A percentile compares a stretch with the other conserved stretches of the same genome.
Evolutionary conservation across 2,888 invertebrate species (phyloP).

Genomic region (Pristionchus mayeri): DNA sequence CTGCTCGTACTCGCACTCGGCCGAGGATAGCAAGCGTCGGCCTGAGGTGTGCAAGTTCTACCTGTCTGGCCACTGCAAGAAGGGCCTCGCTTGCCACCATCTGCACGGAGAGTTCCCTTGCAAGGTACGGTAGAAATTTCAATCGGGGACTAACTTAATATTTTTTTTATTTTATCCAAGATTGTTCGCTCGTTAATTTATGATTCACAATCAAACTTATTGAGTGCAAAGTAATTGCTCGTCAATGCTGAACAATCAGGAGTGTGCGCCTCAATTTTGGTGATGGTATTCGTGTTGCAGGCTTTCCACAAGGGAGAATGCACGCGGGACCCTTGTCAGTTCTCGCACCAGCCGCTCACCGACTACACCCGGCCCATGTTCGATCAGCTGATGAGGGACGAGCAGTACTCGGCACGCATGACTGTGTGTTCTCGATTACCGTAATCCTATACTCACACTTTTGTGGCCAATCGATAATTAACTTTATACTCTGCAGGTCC

Average conservation of each 20-base stretch:
- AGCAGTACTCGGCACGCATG: slow-evolving; percentile 46
- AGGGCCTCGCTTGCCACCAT: slow-evolving; percentile 65
- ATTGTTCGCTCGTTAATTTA: too few relatives aligned
- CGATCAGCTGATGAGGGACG: slow-evolving; percentile 65
- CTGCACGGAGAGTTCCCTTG: slow-evolving; percentile 76
- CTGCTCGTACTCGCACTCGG: slow-evolving; percentile 74
- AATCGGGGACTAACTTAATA: not conserved
- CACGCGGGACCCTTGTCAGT: slow-evolving; percentile 70
- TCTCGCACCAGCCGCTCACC: slow-evolving; percentile 72
- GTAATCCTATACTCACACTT: not conserved
- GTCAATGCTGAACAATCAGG: too few relatives aligned
- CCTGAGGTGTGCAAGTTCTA: slow-evolving; percentile 75
- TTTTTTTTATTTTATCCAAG: too few relatives aligned
- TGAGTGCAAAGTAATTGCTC: not conserved
- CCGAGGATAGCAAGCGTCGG: slow-evolving; percentile 69
- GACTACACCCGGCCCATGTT: slow-evolving; percentile 72
- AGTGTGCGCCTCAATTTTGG: too few relatives aligned
- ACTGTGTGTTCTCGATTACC: slow-evolving; percentile 2
- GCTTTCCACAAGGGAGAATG: slow-evolving; percentile 73
- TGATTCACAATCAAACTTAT: not conserved
- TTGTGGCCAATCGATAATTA: not conserved
- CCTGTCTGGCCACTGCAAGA: slow-evolving; percentile 74
- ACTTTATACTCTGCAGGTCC: slow-evolving; percentile 9
- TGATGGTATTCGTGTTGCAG: too few relatives aligned
- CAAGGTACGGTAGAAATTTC: slow-evolving; percentile 51